Percentiles rank a stretch among this genome's conserved stretches.
phyloP scores from a whole-genome alignment of 2,888 invertebrate species.

The Drosophila subsilvestris region DNA sequence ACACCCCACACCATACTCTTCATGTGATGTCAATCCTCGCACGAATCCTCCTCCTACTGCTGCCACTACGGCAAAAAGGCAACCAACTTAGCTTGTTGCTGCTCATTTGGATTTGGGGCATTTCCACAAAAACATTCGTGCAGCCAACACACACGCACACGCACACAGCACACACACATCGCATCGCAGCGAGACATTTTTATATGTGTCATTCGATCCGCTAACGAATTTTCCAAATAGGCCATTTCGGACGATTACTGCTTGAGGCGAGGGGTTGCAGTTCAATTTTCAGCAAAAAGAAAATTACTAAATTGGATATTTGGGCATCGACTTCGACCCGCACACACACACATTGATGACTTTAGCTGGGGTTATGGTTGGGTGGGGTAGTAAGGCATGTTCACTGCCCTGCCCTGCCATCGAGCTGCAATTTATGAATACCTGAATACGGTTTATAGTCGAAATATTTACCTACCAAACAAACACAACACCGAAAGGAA shows the following conservation, averaged over 20 bases:
- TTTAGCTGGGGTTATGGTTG: constrained; percentile 36
- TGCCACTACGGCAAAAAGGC: constrained; percentile 4
- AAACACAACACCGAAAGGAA: constrained; percentile 55
- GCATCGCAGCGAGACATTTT: constrained; percentile 51
- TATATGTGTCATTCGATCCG: constrained; percentile 69
- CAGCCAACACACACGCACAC: not conserved
- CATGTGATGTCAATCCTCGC: constrained; percentile 2
- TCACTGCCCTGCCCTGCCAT: not conserved
- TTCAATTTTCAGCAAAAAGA: constrained; percentile 47
- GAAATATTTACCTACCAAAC: constrained; percentile 75
- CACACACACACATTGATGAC: constrained; percentile 6
- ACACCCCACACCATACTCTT: not conserved
- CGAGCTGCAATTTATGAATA: constrained; percentile 70
- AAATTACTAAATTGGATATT: constrained; percentile 56
- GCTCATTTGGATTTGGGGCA: constrained; percentile 49
- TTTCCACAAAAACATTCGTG: constrained; percentile 26
- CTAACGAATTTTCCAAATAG: constrained; percentile 73
- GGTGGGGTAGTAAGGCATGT: not conserved
- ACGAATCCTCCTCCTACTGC: constrained; percentile 1
- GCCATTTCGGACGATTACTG: constrained; percentile 55
- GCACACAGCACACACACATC: too few relatives aligned
- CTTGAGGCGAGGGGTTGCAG: constrained; percentile 24
- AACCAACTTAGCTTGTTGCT: constrained; percentile 60
- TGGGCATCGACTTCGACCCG: not conserved
- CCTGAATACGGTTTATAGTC: constrained; percentile 78